Conservation (phyloP, 2,797 vertebrate genomes). For the Trachops cirrhosus region DNA sequence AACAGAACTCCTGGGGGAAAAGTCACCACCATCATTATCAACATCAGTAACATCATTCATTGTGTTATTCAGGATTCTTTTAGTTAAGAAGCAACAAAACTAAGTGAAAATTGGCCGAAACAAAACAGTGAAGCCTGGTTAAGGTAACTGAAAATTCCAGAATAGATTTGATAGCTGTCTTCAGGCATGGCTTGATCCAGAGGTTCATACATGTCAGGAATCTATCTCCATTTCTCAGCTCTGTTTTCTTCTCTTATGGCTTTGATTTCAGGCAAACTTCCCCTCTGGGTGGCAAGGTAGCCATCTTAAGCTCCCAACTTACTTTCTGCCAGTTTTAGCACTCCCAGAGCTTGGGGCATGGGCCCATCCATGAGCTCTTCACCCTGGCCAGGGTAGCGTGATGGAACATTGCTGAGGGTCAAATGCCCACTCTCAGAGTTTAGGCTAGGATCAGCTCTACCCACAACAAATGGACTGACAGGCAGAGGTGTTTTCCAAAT, state of each 20-base stretch:
- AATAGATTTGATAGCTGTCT: not conserved
- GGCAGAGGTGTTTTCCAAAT: not conserved
- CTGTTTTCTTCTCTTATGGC: not conserved
- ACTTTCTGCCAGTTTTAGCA: not conserved
- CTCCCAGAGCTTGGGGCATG: not conserved
- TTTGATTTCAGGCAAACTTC: not conserved
- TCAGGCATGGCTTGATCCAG: not conserved
- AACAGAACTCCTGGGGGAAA: not conserved
- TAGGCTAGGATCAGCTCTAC: not conserved
- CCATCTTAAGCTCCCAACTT: not conserved
- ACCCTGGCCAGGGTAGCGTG: not conserved
- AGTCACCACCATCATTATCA: not conserved
- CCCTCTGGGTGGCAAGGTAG: not conserved
- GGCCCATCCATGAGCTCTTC: accelerated
- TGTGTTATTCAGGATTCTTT: not conserved
- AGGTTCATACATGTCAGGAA: not conserved
- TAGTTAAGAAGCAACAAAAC: not conserved
- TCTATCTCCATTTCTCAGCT: not conserved
- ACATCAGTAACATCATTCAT: too few species aligned
- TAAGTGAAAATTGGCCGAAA: not conserved
- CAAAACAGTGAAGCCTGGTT: not conserved
- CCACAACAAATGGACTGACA: not conserved
- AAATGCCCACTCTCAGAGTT: not conserved
- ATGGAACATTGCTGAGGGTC: not conserved
- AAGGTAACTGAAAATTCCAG: not conserved